phyloP scores from a whole-genome alignment of 2,113 vertebrate genomes.

The Engystomops pustulosus region DNA sequence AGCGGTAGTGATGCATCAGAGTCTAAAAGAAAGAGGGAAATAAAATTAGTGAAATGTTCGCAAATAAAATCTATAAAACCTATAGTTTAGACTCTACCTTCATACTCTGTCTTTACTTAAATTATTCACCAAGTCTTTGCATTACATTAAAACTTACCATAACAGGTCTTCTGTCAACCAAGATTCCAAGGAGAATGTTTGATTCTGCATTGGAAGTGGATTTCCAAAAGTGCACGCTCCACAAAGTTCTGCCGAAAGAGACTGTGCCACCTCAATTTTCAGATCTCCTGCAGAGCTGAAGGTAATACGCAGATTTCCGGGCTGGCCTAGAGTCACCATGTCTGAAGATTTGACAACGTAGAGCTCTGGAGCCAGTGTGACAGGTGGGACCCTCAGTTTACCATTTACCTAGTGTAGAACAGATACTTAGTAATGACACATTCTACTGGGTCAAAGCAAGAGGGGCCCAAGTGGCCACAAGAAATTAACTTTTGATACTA shows the following conservation, averaged over 20 bases:
- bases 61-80: too few species aligned
- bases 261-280: neutral
- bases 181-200: neutral
- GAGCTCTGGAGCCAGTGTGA: neutral
- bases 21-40: too few species aligned
- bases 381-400: neutral
- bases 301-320: neutral
- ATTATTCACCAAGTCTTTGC: too few species aligned
- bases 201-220: neutral
- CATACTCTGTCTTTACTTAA: too few species aligned
- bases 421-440: too few species aligned
- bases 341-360: neutral
- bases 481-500: too few species aligned
- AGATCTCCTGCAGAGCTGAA: neutral
- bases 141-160: neutral
- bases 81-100: too few species aligned
- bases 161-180: constrained; percentile 3
- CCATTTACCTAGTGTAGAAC: constrained; percentile 32
- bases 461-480: too few species aligned
- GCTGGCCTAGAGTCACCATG: neutral
- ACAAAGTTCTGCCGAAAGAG: neutral
- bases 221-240: neutral
- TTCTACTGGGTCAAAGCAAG: too few species aligned
- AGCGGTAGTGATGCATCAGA: too few species aligned
- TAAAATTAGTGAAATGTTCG: too few species aligned